Percentiles rank a stretch among this genome's conserved stretches.
Evolutionary conservation across 2,888 invertebrate genomes (phyloP).

Genomic region (Perizoma flavofasciatum): DNA sequence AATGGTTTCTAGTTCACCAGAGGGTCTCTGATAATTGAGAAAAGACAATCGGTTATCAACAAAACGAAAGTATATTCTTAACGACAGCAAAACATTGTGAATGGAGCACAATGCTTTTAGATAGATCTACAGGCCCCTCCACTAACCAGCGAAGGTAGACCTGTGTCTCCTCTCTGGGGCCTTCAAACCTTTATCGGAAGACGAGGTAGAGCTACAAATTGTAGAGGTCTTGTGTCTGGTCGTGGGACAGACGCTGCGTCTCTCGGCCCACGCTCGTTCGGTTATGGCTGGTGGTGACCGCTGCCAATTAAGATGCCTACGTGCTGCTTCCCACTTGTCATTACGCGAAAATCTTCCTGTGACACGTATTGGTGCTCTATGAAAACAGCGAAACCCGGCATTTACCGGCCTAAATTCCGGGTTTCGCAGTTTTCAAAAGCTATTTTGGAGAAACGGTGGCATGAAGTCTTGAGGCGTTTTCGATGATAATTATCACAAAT

Average conservation of each 20-base stretch:
- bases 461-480: too few species aligned
- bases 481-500: too few species aligned
- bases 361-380: slow-evolving; percentile 54
- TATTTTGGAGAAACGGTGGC: too few species aligned
- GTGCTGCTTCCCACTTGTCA: slow-evolving; percentile 77
- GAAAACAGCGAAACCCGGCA: slow-evolving; percentile 1
- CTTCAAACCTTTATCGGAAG: slow-evolving; percentile 12
- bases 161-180: slow-evolving; percentile 43
- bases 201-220: slow-evolving; percentile 37
- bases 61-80: slow-evolving; percentile 60
- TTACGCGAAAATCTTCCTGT: slow-evolving; percentile 75
- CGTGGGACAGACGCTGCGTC: slow-evolving; percentile 69
- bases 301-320: slow-evolving; percentile 81
- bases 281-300: slow-evolving; percentile 78
- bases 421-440: neutral
- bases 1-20: slow-evolving; percentile 20
- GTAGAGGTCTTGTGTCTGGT: slow-evolving; percentile 54
- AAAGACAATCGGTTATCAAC: slow-evolving; percentile 39
- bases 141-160: slow-evolving; percentile 48
- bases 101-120: slow-evolving; percentile 71
- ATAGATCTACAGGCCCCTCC: slow-evolving; percentile 55
- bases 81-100: slow-evolving; percentile 73
- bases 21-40: slow-evolving; percentile 30
- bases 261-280: slow-evolving; percentile 72
- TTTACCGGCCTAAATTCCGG: slow-evolving; percentile 37